A percentile compares a stretch with the other conserved stretches of the same genome.
Evolutionary conservation across 2,797 vertebrate genomes (phyloP).

Genomic region (Geotrypetes seraphini): DNA sequence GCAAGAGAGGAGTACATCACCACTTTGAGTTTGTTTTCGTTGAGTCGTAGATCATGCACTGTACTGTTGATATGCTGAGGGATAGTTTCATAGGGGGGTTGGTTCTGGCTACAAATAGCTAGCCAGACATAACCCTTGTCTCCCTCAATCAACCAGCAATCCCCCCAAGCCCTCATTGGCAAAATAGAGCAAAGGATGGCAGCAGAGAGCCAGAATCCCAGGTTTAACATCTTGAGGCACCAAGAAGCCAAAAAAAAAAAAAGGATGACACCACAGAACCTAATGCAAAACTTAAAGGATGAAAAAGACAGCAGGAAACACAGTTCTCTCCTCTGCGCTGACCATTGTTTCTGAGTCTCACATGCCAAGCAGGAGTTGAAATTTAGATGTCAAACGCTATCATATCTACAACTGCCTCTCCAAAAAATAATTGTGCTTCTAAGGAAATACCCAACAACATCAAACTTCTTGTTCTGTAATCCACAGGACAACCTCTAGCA

Average conservation of each 20-base stretch:
- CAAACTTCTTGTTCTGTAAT: too few species aligned
- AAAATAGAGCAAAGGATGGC: constrained; percentile 49
- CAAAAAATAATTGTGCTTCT: too few species aligned
- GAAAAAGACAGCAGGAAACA: constrained; percentile 9
- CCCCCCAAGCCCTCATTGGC: constrained; percentile 53
- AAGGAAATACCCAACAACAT: too few species aligned
- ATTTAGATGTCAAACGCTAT: too few species aligned
- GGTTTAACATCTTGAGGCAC: constrained; percentile 45
- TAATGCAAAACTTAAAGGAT: constrained; percentile 21
- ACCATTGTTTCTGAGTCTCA: constrained; percentile 22
- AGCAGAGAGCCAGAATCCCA: constrained; percentile 49
- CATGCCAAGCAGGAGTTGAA: too few species aligned
- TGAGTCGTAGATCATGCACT: constrained; percentile 88
- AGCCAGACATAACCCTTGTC: constrained; percentile 98
- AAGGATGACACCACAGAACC: not conserved
- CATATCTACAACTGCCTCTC: too few species aligned
- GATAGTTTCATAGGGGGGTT: constrained; percentile 94
- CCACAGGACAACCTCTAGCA: too few species aligned
- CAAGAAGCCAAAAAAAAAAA: not conserved
- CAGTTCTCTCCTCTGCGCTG: constrained; percentile 37
- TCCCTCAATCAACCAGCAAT: constrained; percentile 97
- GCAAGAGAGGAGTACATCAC: constrained; percentile 89
- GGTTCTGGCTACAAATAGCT: constrained; percentile 98
- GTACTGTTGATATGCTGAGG: constrained; percentile 98
- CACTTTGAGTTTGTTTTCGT: constrained; percentile 93